phyloP scores from a whole-genome alignment of 2,113 vertebrate genomes.

The Xenopus laevis region DNA sequence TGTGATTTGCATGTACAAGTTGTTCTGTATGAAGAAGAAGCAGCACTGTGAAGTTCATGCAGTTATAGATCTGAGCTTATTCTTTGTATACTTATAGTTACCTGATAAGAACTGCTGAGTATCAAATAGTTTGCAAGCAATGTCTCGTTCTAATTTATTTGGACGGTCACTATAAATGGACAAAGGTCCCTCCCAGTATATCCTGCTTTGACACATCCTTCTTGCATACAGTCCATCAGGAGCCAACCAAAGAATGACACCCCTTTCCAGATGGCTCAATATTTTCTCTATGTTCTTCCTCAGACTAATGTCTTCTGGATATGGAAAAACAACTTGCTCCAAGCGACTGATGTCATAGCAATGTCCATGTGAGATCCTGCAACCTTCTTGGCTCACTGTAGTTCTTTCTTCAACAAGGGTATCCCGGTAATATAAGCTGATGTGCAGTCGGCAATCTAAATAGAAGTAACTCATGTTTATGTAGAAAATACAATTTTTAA shows the following conservation, averaged over 20 bases:
- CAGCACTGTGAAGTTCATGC: too few species aligned
- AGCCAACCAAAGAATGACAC: conserved; percentile 88
- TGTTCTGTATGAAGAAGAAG: too few species aligned
- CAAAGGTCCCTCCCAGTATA: conserved; percentile 90
- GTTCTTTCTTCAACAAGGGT: conserved; percentile 83
- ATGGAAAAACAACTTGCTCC: conserved; percentile 86
- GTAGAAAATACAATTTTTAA: conserved; percentile 29
- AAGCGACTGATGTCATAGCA: conserved; percentile 71
- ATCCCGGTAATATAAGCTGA: conserved; percentile 83
- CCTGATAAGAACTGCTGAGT: conserved; percentile 91
- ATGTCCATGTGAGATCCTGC: conserved; percentile 81
- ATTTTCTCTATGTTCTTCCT: conserved; percentile 83
- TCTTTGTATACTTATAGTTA: conserved; percentile 51
- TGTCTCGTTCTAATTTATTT: conserved; percentile 87
- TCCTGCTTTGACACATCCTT: conserved; percentile 83
- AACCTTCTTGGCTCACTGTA: conserved; percentile 83
- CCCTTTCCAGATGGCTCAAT: conserved; percentile 76
- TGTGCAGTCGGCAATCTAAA: conserved; percentile 84
- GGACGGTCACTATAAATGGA: conserved; percentile 74
- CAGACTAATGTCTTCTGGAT: conserved; percentile 78
- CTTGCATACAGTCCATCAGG: conserved; percentile 88
- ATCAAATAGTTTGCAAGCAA: conserved; percentile 87
- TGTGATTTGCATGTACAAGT: too few species aligned
- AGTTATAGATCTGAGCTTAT: too few species aligned
- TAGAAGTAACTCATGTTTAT: conserved; percentile 9